Percentiles rank a stretch among this genome's conserved stretches.
phyloP scores from a whole-genome alignment of 1,140 invertebrate species.

The Fopius arisanus region DNA sequence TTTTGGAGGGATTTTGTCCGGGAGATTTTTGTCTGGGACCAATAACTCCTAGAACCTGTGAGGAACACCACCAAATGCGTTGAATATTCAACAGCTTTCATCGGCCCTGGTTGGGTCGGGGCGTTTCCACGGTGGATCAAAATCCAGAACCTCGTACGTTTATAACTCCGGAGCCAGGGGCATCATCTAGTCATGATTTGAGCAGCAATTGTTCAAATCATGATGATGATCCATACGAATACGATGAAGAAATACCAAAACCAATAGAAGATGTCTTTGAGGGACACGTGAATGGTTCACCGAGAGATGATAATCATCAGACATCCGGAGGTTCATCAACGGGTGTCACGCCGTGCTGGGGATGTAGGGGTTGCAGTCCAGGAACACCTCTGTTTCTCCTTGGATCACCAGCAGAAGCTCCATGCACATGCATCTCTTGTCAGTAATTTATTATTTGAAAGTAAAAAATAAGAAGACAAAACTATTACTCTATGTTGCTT shows the following conservation, averaged over 20 bases:
- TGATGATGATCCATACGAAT: constrained; percentile 66
- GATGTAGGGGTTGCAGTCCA: constrained; percentile 40
- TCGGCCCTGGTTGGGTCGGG: constrained; percentile 12
- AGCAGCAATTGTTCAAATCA: constrained; percentile 27
- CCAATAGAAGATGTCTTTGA: constrained; percentile 17
- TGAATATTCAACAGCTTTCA: neutral
- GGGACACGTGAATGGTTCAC: neutral
- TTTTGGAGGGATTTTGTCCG: no score
- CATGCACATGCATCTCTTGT: constrained; percentile 53
- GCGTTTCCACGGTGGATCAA: neutral
- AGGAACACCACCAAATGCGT: neutral
- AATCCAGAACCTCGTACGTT: constrained; percentile 23
- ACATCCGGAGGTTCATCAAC: constrained; percentile 27
- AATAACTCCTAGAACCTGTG: neutral
- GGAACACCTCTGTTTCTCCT: constrained; percentile 55
- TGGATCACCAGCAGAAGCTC: constrained; percentile 47
- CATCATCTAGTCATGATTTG: constrained; percentile 20
- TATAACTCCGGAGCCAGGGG: constrained; percentile 13
- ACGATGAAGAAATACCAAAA: constrained; percentile 63
- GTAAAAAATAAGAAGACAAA: neutral
- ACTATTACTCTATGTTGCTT: neutral
- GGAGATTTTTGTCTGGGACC: no score
- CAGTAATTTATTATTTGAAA: constrained; percentile 37
- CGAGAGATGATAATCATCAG: constrained; percentile 35
- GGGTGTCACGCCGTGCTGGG: constrained; percentile 44